phyloP scores from a whole-genome alignment of 2,888 invertebrate species.

The Loripinus fragilis region DNA sequence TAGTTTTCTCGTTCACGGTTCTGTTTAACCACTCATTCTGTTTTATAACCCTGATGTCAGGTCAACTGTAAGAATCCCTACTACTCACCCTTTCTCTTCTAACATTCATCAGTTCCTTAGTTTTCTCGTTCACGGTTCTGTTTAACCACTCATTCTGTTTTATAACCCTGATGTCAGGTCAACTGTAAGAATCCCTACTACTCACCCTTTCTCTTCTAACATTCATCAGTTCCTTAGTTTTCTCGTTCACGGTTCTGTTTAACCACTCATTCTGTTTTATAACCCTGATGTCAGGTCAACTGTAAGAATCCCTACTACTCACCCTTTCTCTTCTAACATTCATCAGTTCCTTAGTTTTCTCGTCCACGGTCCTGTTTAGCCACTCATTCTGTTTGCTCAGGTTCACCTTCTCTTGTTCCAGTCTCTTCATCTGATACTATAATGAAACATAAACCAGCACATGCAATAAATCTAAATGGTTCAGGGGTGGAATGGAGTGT shows the following conservation, averaged over 20 bases:
- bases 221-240: constrained; percentile 91
- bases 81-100: constrained; percentile 88
- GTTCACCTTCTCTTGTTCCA: constrained; percentile 92
- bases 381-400: constrained; percentile 91
- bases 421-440: constrained; percentile 88
- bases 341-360: constrained; percentile 91
- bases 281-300: too few species aligned
- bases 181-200: background rate
- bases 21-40: constrained; percentile 91
- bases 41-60: too few species aligned
- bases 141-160: constrained; percentile 92
- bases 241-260: constrained; percentile 90
- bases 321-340: constrained; percentile 89
- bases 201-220: constrained; percentile 88
- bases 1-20: constrained; percentile 91
- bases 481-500: too few species aligned
- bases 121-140: constrained; percentile 91
- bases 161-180: too few species aligned
- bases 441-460: too few species aligned
- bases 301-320: background rate
- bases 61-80: background rate
- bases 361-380: constrained; percentile 91
- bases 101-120: constrained; percentile 90
- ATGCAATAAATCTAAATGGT: too few species aligned
- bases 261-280: constrained; percentile 92